Percentiles rank a stretch among this genome's conserved stretches.
Evolutionary conservation across 2,888 invertebrate genomes (phyloP).

Genomic region (Diploptera punctata): DNA sequence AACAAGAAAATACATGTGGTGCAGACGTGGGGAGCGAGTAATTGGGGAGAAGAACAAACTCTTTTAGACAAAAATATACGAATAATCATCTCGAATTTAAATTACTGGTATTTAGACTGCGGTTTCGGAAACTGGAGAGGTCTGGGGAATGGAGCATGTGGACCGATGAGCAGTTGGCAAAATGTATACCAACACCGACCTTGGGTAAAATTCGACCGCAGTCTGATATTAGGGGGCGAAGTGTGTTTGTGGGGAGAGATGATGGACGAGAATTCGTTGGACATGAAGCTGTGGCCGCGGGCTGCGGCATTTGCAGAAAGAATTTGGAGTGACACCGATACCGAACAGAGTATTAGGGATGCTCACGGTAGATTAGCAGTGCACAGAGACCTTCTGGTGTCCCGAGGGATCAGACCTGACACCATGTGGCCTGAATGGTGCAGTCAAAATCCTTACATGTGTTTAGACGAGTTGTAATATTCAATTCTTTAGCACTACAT

Average conservation of each 20-base stretch:
- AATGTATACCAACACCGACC: slow-evolving; percentile 38
- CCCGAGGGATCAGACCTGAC: slow-evolving; percentile 50
- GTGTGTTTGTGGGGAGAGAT: slow-evolving; percentile 54
- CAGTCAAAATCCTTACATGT: slow-evolving; percentile 62
- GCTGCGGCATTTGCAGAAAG: slow-evolving; percentile 51
- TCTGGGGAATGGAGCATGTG: slow-evolving; percentile 41
- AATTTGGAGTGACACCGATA: slow-evolving; percentile 50
- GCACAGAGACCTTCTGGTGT: slow-evolving; percentile 49
- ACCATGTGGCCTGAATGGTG: slow-evolving; percentile 51
- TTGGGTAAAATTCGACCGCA: slow-evolving; percentile 52
- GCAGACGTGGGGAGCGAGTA: slow-evolving; percentile 83
- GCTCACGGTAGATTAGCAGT: slow-evolving; percentile 48
- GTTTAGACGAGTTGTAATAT: slow-evolving; percentile 59
- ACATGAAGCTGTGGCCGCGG: slow-evolving; percentile 51
- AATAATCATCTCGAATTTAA: slow-evolving; percentile 51
- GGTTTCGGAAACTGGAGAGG: slow-evolving; percentile 44
- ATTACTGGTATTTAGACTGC: slow-evolving; percentile 52
- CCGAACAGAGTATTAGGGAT: slow-evolving; percentile 15
- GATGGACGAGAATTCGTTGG: slow-evolving; percentile 49
- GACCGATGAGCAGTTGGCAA: slow-evolving; percentile 48
- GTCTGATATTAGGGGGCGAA: slow-evolving; percentile 54
- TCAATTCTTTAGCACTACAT: too few relatives aligned
- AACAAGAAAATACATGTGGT: slow-evolving; percentile 61
- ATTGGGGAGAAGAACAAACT: slow-evolving; percentile 76
- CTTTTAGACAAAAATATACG: slow-evolving; percentile 49